These are phyloP conservation scores for Plebejus argus DNA, from an alignment of 2,888 invertebrate genomes.

Conservation along the genomic window DNA sequence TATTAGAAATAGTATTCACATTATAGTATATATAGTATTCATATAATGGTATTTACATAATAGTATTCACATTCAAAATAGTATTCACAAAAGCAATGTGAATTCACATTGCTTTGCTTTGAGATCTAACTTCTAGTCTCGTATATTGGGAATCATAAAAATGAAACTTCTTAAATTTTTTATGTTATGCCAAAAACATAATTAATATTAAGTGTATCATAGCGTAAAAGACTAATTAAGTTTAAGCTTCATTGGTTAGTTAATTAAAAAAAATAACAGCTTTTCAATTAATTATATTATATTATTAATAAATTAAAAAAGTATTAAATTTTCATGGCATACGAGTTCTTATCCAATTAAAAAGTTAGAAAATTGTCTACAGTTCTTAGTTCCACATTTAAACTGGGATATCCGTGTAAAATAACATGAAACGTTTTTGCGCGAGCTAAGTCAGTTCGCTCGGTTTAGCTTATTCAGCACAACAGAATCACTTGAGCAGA, in stretches of 20 bases:
- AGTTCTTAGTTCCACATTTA: not conserved
- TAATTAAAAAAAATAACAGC: not conserved
- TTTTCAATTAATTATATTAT: too few species aligned
- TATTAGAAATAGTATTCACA: not conserved
- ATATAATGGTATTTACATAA: too few species aligned
- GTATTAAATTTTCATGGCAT: not conserved
- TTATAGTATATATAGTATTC: too few species aligned
- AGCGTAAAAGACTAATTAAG: not conserved
- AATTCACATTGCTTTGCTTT: too few species aligned
- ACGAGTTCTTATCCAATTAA: not conserved
- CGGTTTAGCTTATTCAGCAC: slow-evolving; percentile 32
- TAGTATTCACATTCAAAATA: not conserved
- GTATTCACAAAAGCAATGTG: not conserved
- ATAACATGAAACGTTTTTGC: slow-evolving; percentile 29
- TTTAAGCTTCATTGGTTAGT: not conserved
- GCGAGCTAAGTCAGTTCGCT: slow-evolving; percentile 20
- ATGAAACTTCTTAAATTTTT: not conserved
- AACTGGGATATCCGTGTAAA: slow-evolving; percentile 9
- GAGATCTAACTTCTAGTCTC: not conserved
- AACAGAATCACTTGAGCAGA: slow-evolving; percentile 33
- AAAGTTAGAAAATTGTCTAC: not conserved
- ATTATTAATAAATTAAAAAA: not conserved
- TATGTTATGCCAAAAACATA: not conserved
- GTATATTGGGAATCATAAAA: not conserved
- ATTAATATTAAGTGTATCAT: not conserved